Evolutionary conservation across 2,113 vertebrate genomes (phyloP), one percentile per base, ranked within the genome.

Genomic region (Bufo bufo): DNA sequence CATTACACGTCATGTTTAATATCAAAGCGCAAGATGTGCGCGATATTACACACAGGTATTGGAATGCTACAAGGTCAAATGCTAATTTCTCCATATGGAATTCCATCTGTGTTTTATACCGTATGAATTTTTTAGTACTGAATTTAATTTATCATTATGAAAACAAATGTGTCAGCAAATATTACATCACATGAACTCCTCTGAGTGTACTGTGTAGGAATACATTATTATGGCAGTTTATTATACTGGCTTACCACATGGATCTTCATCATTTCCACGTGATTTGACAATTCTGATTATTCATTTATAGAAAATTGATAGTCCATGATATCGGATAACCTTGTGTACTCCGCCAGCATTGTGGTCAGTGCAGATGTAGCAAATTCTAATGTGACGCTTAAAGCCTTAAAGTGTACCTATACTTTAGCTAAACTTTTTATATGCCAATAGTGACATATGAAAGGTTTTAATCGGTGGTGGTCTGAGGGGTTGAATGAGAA

Each of bases 1-100:
- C 63, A 69, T 82, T 66, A 82, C 81, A 82, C 45, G n/a, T 66
- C 63, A 69, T 69, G 63, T 83, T 83, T 69, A 83, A 83, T 83
- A 83, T 69, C 49, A 83, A 69, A 83, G 81, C n/a, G 69, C 81
- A 83, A 66, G 63, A 83, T 69, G 47, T 69, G 63, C 69, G 12
- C 17, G 49, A 66, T 84, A 66, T 84, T 69, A 84, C 82, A 84
- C 4, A 84, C 14, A 66, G 20, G 17, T 65, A 84, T 52, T 69
- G 82, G 82, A 84, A 71, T 84, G 69, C 63, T 84, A 7, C 65
- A 33, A 84, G 50, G 49, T 49, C 49, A 71, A 69, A 83, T 83
- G 81, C 61, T 83, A 83, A 69, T 71, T 33, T 54, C 1, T n/a
- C 82, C 66, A 50, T 83, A 12, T 83, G 81, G 81, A 66, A 23